These are phyloP conservation scores for Augiades crinisus DNA, from an alignment of 2,888 invertebrate genomes.

Conservation along the genomic window DNA sequence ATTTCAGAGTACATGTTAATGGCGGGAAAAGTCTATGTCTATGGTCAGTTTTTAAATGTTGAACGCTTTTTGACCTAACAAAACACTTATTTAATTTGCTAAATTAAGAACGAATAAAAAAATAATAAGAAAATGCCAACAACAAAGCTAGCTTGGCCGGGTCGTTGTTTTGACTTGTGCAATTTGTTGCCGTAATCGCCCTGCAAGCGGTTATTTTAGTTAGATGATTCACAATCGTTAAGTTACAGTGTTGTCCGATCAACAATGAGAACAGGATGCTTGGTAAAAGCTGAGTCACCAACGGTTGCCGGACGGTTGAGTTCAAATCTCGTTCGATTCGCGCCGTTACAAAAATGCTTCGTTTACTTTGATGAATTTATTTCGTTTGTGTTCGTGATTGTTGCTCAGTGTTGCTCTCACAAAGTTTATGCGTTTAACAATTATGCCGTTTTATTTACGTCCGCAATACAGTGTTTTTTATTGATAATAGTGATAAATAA, in stretches of 20 bases:
- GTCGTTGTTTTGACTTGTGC: constrained; percentile 24
- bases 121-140: background rate
- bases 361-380: constrained; percentile 2
- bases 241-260: constrained; percentile 43
- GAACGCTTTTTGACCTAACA: too few relatives aligned
- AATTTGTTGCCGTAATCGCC: constrained; percentile 24
- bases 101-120: too few relatives aligned
- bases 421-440: background rate
- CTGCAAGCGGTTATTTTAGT: constrained; percentile 38
- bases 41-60: too few relatives aligned
- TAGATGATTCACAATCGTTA: constrained; percentile 39
- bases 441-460: too few relatives aligned
- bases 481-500: too few relatives aligned
- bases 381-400: background rate
- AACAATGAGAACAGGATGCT: constrained; percentile 59
- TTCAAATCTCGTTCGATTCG: constrained; percentile 18
- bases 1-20: too few relatives aligned
- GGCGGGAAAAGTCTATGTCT: too few relatives aligned
- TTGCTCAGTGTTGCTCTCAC: too few relatives aligned
- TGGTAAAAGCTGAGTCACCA: constrained; percentile 44
- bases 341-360: constrained; percentile 18
- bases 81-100: too few relatives aligned
- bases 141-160: background rate
- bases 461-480: too few relatives aligned
- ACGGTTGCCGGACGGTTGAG: constrained; percentile 23